Percentiles rank a stretch among this genome's conserved stretches.
phyloP scores from a whole-genome alignment of 2,113 vertebrate species.

The Etheostoma cragini region DNA sequence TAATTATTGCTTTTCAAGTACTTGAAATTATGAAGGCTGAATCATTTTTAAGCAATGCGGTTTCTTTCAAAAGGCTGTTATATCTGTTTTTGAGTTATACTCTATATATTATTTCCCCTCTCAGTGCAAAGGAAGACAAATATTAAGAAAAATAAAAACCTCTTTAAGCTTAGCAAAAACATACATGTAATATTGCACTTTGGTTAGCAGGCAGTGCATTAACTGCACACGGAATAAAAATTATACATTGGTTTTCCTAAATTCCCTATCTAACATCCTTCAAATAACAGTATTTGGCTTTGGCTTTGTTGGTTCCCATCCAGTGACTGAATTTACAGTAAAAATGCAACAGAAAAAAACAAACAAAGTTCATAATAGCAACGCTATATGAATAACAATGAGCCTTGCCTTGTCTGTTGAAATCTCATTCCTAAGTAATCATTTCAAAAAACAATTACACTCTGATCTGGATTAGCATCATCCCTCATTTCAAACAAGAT shows the following conservation, averaged over 20 bases:
- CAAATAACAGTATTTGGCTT: constrained; percentile 68
- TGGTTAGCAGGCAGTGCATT: constrained; percentile 71
- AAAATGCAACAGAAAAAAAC: constrained; percentile 53
- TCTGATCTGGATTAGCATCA: constrained; percentile 26
- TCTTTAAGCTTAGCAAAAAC: constrained; percentile 53
- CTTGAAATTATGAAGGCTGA: neutral
- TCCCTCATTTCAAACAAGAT: constrained; percentile 25
- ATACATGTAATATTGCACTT: constrained; percentile 80
- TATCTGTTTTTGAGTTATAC: constrained; percentile 20
- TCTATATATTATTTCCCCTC: constrained; percentile 37
- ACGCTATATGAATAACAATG: neutral
- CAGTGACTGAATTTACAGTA: constrained; percentile 82
- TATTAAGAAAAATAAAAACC: constrained; percentile 61
- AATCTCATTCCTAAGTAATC: constrained; percentile 38
- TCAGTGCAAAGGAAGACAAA: constrained; percentile 72
- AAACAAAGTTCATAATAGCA: neutral
- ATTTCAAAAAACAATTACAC: constrained; percentile 23
- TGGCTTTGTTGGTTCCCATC: constrained; percentile 76
- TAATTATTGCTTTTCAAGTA: constrained; percentile 6
- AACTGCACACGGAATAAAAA: constrained; percentile 59
- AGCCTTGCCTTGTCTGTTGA: constrained; percentile 51
- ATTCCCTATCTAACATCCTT: constrained; percentile 52
- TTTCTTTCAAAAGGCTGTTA: neutral
- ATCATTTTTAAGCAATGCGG: neutral
- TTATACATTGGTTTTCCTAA: constrained; percentile 48